Base-by-base conservation (phyloP, 2,888 invertebrate species). In the Andrena dorsata region DNA sequence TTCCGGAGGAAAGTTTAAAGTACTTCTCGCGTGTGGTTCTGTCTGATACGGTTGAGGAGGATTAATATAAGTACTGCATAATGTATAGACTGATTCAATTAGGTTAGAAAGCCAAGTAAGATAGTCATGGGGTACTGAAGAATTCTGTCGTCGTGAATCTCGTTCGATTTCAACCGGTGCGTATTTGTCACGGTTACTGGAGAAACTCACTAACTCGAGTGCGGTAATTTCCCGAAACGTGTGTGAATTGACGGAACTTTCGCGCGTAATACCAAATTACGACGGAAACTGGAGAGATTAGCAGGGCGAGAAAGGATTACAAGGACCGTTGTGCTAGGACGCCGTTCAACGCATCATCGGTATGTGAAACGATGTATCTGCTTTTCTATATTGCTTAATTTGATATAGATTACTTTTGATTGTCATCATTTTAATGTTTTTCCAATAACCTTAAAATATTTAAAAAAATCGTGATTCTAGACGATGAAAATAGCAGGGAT, bases 271-370 rank as follows among this genome's bases (percentile, higher is more conserved):
- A 35, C 26, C 16, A 35, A 66, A 71, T 28, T 81, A 41, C 65
- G 23, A 35, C 8, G 64, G 60, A 66, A 82, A 71, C 69, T 77
- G 61, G 7, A 10, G 41, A 82, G 60, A 66, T 75, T 58, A 71
- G 30, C 56, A 35, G 53, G n/a, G 49, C 56, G 58, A 61, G 75
- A 75, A 81, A 82, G 82, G 82, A 82, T 82, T 82, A 82, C 82
- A 75, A 56, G 82, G 75, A 75, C 75, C 82, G 49, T 30, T 71
- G 65, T 32, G 20, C n/a, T 13, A 8, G 23, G n/a, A n/a, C 65
- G n/a, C 4, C 32, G 35, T 56, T 70, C 63, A n/a, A 16, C 56
- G 35, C 53, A 8, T 66, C 41, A 66, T 5, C 26, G 75, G 82
- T 82, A 66, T 1, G 63, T 61, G 8, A 23, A 23, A 23, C 35